These are phyloP conservation scores for Microctonus aethiopoides DNA, from an alignment of 2,888 invertebrate species.

Conservation along the genomic window DNA sequence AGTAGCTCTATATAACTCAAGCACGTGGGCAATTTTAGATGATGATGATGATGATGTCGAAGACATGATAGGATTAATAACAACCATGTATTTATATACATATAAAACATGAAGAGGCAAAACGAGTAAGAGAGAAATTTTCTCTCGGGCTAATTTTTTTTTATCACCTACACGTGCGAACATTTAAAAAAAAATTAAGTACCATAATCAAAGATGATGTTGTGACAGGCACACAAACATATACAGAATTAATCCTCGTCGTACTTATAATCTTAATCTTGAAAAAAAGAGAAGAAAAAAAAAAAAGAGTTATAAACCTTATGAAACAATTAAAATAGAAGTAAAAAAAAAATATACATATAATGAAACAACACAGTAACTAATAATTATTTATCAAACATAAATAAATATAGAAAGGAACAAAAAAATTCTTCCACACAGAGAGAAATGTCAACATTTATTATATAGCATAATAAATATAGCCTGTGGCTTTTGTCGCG, in stretches of 20 bases:
- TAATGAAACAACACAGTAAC: no score
- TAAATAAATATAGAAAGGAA: background rate
- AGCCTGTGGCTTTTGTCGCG: slow-evolving; percentile 31
- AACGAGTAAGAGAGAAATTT: background rate
- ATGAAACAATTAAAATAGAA: slow-evolving; percentile 7
- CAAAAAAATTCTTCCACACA: slow-evolving; percentile 5
- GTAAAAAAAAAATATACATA: slow-evolving; percentile 6
- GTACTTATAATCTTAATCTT: no score
- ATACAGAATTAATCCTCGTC: background rate
- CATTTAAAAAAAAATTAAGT: background rate
- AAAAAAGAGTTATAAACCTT: background rate
- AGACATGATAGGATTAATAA: background rate
- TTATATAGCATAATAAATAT: slow-evolving; percentile 16
- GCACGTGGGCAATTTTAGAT: background rate
- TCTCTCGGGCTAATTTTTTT: no score
- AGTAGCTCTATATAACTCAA: background rate
- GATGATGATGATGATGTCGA: slow-evolving; percentile 1
- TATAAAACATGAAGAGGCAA: background rate
- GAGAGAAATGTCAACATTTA: slow-evolving; percentile 28
- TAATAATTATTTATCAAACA: background rate
- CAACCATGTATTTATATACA: background rate
- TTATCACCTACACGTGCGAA: no score
- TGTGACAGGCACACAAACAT: background rate
- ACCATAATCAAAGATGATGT: background rate
- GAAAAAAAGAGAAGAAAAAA: background rate